Percentiles rank a stretch among this genome's conserved stretches.
These are phyloP conservation scores for Pantala flavescens DNA, from an alignment of 1,140 invertebrate genomes.

Conservation along the genomic window DNA sequence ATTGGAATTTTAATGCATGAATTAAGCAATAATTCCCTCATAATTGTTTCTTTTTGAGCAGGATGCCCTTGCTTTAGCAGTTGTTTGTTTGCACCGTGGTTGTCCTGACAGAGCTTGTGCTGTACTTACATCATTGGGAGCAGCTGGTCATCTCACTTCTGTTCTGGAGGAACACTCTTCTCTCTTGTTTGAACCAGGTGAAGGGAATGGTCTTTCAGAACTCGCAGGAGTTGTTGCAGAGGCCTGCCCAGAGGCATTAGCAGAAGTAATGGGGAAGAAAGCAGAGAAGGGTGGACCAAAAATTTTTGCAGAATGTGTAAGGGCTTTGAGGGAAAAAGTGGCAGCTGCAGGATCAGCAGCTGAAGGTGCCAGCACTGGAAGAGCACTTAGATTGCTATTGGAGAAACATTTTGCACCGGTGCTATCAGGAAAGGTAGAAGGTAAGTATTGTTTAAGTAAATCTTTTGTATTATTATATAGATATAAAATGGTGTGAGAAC, in stretches of 20 bases:
- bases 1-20: too few relatives aligned
- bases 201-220: not conserved
- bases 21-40: not conserved
- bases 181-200: not conserved
- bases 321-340: not conserved
- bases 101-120: not conserved
- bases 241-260: not conserved
- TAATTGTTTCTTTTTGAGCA: not conserved
- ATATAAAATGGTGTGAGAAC: too few relatives aligned
- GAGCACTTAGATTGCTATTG: not conserved
- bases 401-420: constrained; percentile 31
- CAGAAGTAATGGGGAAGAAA: not conserved
- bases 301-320: not conserved
- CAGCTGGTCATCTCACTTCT: not conserved
- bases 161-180: not conserved
- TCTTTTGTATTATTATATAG: too few relatives aligned
- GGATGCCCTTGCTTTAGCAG: not conserved
- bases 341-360: not conserved
- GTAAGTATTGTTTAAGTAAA: not conserved
- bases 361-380: not conserved
- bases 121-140: not conserved
- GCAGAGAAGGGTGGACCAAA: not conserved
- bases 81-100: not conserved
- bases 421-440: constrained; percentile 39
- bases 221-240: not conserved